Base-by-base conservation (phyloP, 2,888 invertebrate genomes). In the Clanis bilineata region DNA sequence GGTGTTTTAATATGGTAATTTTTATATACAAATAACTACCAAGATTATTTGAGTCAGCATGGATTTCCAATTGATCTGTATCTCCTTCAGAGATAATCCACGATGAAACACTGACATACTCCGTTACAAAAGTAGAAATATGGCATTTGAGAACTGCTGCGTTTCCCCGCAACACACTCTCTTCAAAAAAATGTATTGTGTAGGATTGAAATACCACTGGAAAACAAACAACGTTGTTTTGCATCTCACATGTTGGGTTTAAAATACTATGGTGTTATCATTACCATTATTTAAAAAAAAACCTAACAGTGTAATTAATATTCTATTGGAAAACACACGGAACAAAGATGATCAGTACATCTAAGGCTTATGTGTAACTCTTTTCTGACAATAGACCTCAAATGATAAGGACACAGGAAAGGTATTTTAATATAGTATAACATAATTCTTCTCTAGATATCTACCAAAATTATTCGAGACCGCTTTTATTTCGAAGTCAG, bases 111-210 rank as follows among this genome's bases (percentile, higher is more conserved):
- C 94, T 94, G 76, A 97, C 97, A 93, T 96, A 97, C 93, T 97
- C 97, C 82, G 97, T 96, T 77, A 97, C 97, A 92, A 97, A 97
- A 93, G 97, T 97, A 78, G 97, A 97, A 88, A 98, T 96, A 90
- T 97, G 97, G 93, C 97, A 97, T 94, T 97, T 97, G 78, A 97
- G 93, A 87, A 97, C 96, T 75, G 96, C 97, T 74, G 97, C 95
- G 92, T 97, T 97, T 77, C 97, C 97, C 81, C 96, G 95, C 76
- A 97, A 94, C 67, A 97, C 97, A 90, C 97, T 97, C 90, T 97
- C 97, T 87, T 97, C 97, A 97, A 97, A 97, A 78, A 97, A 95
- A 93, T 97, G 97, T 74, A 97, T 96, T 76, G 95, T 95, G 92
- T 97, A 98, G 64, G 94, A 94, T 93, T 97, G 97, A 74, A 96